Base-by-base conservation (phyloP, 2,797 vertebrate species). In the Synanceia verrucosa region DNA sequence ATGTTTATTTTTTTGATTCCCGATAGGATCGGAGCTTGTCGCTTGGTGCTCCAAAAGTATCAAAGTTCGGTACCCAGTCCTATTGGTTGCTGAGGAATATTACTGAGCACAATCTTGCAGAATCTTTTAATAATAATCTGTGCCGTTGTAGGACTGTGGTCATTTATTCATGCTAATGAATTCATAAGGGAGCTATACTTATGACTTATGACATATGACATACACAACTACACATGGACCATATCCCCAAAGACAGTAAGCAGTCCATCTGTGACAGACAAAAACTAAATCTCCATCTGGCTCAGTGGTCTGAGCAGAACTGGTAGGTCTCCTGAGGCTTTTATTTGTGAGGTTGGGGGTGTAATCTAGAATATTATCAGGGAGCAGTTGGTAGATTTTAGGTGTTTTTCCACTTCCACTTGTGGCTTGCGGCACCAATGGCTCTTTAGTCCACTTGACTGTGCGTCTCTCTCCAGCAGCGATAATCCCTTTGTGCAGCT, bases 361-460 rank as follows among this genome's bases (percentile, higher is more conserved):
- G 0, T 41, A 10, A 6, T 48, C 24, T 51, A 2, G 37, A 47
- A 56, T 21, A 28, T 23, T 8, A 8, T 53, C 9, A 50, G 18
- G 51, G 2, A 50, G 9, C 26, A 34, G 50, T 18, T 19, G 34
- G 5, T 60, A 26, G 44, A 63, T 55, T 46, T 6, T 11, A 70
- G 26, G 39, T n/a, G 19, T n/a, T 62, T 78, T 79, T n/a, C n/a
- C 31, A 23, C 10, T 48, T 60, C 24, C 50, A 14, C 31, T 69
- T 50, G 29, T 26, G 66, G 69, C 58, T 39, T 31, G 44, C 43
- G 69, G 78, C 65, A 83, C 66, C 67, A 59, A 66, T 72, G 68
- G 69, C 78, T 75, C 76, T 70, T 79, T 70, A 70, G 67, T 55
- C 56, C 70, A 63, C 72, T 88, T 76, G 39, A 78, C 71, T 58